phyloP scores from a whole-genome alignment of 2,113 vertebrate species.

The Connochaetes taurinus region DNA sequence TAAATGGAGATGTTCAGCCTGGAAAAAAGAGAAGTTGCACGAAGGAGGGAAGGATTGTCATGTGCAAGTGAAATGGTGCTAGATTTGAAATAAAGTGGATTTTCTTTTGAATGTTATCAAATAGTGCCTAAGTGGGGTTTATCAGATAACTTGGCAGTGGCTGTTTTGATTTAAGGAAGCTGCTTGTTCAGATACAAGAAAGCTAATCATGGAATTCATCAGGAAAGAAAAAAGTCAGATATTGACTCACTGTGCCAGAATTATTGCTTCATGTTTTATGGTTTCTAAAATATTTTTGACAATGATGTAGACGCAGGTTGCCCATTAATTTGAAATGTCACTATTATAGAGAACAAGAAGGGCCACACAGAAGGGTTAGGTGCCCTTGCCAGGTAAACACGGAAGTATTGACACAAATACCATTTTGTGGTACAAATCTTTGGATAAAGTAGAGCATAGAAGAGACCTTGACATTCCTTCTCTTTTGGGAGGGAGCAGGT shows the following conservation, averaged over 20 bases:
- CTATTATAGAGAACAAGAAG: neutral
- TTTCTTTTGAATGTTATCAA: neutral
- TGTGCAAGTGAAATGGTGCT: neutral
- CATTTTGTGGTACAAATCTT: neutral
- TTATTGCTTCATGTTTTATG: conserved; percentile 3
- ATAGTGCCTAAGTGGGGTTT: neutral
- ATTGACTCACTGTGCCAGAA: neutral
- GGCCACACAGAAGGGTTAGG: neutral
- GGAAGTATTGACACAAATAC: neutral
- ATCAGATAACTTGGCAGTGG: neutral
- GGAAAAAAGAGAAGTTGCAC: neutral
- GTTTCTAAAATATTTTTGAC: conserved; percentile 8
- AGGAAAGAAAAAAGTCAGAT: neutral
- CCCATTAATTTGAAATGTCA: neutral
- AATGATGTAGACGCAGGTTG: neutral
- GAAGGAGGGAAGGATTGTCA: neutral
- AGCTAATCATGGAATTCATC: neutral
- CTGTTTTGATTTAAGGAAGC: neutral
- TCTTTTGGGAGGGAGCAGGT: neutral
- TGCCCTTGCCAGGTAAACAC: neutral
- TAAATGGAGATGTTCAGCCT: neutral
- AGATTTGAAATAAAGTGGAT: neutral
- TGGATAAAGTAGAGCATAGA: neutral
- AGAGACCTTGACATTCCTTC: neutral
- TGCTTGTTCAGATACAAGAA: neutral